phyloP scores from a whole-genome alignment of 1,140 invertebrate genomes.

The Lepidurus apus region DNA sequence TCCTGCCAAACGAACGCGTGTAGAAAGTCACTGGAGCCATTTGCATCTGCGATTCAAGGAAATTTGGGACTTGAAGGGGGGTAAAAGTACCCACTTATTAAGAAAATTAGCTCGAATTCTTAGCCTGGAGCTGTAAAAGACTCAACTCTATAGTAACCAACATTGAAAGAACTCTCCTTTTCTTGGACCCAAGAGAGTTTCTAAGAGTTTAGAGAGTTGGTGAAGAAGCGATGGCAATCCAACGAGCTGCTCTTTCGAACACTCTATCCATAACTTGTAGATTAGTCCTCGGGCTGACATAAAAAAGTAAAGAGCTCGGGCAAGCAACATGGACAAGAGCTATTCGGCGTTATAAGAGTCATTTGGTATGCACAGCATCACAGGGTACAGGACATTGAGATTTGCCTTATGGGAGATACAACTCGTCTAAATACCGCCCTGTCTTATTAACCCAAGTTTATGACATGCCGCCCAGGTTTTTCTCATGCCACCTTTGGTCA shows the following conservation, averaged over 20 bases:
- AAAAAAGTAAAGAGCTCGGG: neutral
- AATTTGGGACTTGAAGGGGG: neutral
- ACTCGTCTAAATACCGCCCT: constrained; percentile 11
- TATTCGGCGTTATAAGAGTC: neutral
- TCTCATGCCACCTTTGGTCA: constrained; percentile 21
- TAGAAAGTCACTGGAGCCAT: neutral
- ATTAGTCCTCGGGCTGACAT: neutral
- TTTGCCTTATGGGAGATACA: constrained; percentile 17
- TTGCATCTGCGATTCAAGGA: neutral
- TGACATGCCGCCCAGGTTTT: constrained; percentile 17
- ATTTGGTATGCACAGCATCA: constrained; percentile 19
- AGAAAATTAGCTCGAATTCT: constrained; percentile 7
- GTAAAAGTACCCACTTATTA: neutral
- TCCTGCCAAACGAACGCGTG: neutral
- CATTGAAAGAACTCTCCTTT: neutral
- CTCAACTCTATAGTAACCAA: neutral
- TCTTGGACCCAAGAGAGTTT: neutral
- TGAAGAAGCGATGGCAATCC: neutral
- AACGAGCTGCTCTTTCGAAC: neutral
- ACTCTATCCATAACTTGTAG: constrained; percentile 10
- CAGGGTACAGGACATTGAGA: constrained; percentile 9
- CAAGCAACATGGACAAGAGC: neutral
- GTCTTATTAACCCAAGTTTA: constrained; percentile 22
- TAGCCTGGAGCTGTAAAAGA: neutral
- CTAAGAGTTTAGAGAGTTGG: neutral